phyloP scores from a whole-genome alignment of 1,140 invertebrate species.

The Atopsyche davidsoni region DNA sequence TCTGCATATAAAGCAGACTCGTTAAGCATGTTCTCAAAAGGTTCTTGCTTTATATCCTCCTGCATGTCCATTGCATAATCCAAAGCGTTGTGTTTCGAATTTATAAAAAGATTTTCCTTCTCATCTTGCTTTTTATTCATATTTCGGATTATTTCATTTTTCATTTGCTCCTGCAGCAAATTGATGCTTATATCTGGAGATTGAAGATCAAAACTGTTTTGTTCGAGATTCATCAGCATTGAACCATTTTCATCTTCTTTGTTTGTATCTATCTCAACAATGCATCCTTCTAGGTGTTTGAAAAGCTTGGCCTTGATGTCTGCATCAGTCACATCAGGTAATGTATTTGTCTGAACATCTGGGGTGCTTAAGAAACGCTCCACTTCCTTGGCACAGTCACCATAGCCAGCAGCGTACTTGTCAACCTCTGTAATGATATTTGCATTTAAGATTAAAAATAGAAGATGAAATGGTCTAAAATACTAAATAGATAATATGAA shows the following conservation, averaged over 20 bases:
- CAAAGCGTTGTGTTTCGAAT: not conserved
- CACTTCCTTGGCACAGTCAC: slow-evolving; percentile 73
- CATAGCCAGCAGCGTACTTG: slow-evolving; percentile 64
- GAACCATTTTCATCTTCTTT: not conserved
- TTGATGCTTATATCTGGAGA: not conserved
- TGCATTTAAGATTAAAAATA: slow-evolving; percentile 9
- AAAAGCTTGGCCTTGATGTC: slow-evolving; percentile 62
- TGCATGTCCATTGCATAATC: not conserved
- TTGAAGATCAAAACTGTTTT: not conserved
- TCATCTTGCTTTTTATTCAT: slow-evolving; percentile 2
- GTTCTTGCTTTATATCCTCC: slow-evolving; percentile 3
- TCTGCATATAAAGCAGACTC: not conserved
- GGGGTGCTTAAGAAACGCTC: slow-evolving; percentile 60
- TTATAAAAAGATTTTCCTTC: slow-evolving; percentile 1
- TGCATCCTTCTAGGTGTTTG: slow-evolving; percentile 64
- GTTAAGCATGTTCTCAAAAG: not conserved
- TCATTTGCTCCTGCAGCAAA: not conserved
- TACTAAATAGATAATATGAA: not conserved
- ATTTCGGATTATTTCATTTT: slow-evolving; percentile 1
- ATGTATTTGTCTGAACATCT: slow-evolving; percentile 57
- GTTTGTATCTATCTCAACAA: slow-evolving; percentile 56
- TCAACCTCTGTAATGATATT: slow-evolving; percentile 47
- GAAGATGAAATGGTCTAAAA: not conserved
- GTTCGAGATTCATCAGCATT: not conserved
- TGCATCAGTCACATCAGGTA: slow-evolving; percentile 57